These are phyloP conservation scores for Venustaconcha ellipsiformis DNA, from an alignment of 1,140 invertebrate genomes.

Conservation along the genomic window DNA sequence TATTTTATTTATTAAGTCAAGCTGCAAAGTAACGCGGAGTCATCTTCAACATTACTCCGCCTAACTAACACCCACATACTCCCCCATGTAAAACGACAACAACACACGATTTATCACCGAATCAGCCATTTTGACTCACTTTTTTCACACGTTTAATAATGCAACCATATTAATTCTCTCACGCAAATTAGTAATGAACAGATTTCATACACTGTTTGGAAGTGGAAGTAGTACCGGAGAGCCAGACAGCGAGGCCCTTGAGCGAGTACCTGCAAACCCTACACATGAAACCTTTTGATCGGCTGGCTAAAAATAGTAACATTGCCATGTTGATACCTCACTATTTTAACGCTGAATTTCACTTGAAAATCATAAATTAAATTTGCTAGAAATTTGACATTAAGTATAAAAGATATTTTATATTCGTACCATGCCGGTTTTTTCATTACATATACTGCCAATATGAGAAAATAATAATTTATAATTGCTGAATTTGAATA, in stretches of 20 bases:
- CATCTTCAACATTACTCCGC: slow-evolving; percentile 17
- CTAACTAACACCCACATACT: slow-evolving; percentile 10
- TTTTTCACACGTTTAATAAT: not conserved
- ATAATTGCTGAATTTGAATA: no score
- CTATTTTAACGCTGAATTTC: slow-evolving; percentile 25
- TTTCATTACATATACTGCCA: not conserved
- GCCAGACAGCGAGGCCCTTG: slow-evolving; percentile 26
- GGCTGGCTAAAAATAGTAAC: slow-evolving; percentile 36
- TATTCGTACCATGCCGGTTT: slow-evolving; percentile 7
- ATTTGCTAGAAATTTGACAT: not conserved
- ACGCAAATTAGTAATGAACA: not conserved
- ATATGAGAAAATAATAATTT: not conserved
- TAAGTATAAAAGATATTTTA: slow-evolving; percentile 19
- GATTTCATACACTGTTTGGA: not conserved
- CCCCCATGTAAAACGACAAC: not conserved
- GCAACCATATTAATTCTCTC: not conserved
- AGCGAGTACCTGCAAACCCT: slow-evolving; percentile 42
- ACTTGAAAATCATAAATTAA: not conserved
- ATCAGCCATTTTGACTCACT: slow-evolving; percentile 26
- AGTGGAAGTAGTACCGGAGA: slow-evolving; percentile 32
- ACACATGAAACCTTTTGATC: slow-evolving; percentile 13
- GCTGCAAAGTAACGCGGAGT: no score
- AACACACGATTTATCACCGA: slow-evolving; percentile 14
- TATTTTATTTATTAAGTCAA: no score
- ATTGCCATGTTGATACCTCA: slow-evolving; percentile 29